phyloP scores from a whole-genome alignment of 2,888 invertebrate genomes.

The Dascillus cervinus region DNA sequence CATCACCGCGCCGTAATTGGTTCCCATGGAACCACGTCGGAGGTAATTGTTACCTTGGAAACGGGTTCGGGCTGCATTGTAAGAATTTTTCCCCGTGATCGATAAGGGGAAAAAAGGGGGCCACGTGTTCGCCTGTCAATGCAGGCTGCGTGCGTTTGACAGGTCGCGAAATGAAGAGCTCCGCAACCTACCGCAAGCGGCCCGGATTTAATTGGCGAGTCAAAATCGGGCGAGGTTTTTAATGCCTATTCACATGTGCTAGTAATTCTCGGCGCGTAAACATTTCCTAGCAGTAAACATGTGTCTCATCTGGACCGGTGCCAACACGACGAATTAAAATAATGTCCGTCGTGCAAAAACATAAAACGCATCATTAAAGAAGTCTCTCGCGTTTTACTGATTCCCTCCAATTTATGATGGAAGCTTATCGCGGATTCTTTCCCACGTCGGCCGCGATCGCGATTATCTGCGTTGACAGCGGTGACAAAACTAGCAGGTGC shows the following conservation, averaged over 20 bases:
- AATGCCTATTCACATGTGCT: slow-evolving; percentile 23
- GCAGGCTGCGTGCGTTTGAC: slow-evolving; percentile 24
- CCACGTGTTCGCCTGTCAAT: slow-evolving; percentile 22
- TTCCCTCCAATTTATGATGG: slow-evolving; percentile 40
- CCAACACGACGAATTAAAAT: slow-evolving; percentile 43
- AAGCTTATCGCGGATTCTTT: too few relatives aligned
- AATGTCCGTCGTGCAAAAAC: slow-evolving; percentile 44
- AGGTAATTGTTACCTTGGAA: slow-evolving; percentile 42
- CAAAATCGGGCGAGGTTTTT: slow-evolving; percentile 13
- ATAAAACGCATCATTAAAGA: slow-evolving; percentile 45
- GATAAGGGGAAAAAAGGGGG: slow-evolving; percentile 17
- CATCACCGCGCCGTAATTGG: slow-evolving; percentile 49
- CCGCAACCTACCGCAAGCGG: slow-evolving; percentile 24
- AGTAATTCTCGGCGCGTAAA: slow-evolving; percentile 24
- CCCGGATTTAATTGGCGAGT: neutral
- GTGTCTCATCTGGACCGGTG: slow-evolving; percentile 34
- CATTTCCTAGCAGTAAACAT: slow-evolving; percentile 29
- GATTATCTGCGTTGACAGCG: slow-evolving; percentile 16
- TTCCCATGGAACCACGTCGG: slow-evolving; percentile 44
- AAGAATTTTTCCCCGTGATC: too few relatives aligned
- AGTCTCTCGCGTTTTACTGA: slow-evolving; percentile 41
- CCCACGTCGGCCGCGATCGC: slow-evolving; percentile 14
- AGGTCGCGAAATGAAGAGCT: slow-evolving; percentile 27
- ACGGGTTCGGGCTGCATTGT: too few relatives aligned
- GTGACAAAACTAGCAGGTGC: slow-evolving; percentile 25